Base-by-base conservation (phyloP, 2,113 vertebrate genomes). In the human region DNA sequence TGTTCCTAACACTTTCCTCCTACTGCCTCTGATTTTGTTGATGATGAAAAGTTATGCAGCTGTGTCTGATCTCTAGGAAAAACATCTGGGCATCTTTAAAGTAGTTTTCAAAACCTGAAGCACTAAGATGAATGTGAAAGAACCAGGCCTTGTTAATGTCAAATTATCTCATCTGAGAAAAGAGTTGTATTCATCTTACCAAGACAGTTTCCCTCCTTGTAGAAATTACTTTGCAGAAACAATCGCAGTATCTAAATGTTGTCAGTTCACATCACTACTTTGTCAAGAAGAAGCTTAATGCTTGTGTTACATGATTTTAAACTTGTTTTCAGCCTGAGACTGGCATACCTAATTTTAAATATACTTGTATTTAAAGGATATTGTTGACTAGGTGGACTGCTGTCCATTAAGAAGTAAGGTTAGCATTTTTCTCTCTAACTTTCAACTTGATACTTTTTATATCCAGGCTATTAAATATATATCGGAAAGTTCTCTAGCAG, bases 291-390 rank as follows among this genome's bases (percentile, higher is more conserved):
- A 84, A 89, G 96, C 59, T 97, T 96, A 97, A 73, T 4, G 14
- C 92, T 96, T 87, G 8, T 90, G 52, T 93, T 76, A 78, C 14
- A 68, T 68, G 83, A 76, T 79, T 94, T 98, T 95, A 87, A 96
- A 86, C 87, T 18, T 83, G 43, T 92, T 98, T 97, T 97, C 86
- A 92, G 87, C 48, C 84, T 68, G 32, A 90, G 89, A 18, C 59
- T 94, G 59, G 8, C 90, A 96, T 94, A 89, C 86, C 66, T 97
- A 92, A 87, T 92, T 98, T 95, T 94, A 96, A 97, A 86, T 80
- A 89, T 50, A 25, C 96, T 18, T 72, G 78, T 96, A 96, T 6
- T 57, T 70, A 64, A 35, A 94, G 68, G 96, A 70, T 88, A 6
- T 48, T 95, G 52, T 89, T 96, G 88, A 79, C 20, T 81, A 66